phyloP scores from a whole-genome alignment of 1,140 invertebrate genomes.

The Sarcophaga bullata region DNA sequence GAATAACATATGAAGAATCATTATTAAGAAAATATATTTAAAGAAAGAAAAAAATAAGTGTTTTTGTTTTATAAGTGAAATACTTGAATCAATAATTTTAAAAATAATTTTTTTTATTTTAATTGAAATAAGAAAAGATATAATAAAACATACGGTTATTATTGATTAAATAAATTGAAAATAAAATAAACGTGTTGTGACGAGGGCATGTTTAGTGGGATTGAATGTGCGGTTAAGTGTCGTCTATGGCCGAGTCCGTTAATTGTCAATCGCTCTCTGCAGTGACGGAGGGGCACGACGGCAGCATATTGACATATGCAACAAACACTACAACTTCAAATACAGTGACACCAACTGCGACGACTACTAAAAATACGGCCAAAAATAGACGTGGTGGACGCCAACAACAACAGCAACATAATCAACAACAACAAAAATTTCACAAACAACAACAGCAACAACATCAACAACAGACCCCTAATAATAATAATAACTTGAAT shows the following conservation, averaged over 20 bases:
- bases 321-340: conserved; percentile 48
- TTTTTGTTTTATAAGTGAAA: neutral
- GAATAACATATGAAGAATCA: too few species aligned
- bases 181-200: conserved; percentile 41
- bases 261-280: conserved; percentile 67
- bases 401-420: conserved; percentile 47
- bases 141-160: neutral
- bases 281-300: conserved; percentile 66
- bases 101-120: too few species aligned
- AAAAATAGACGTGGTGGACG: conserved; percentile 47
- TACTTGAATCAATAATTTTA: neutral
- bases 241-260: conserved; percentile 67
- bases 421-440: conserved; percentile 40
- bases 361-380: conserved; percentile 35
- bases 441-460: neutral
- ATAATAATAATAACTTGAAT: conserved; percentile 30
- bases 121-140: neutral
- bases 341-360: conserved; percentile 43
- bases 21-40: neutral
- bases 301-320: conserved; percentile 54
- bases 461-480: neutral
- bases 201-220: conserved; percentile 64
- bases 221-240: conserved; percentile 66
- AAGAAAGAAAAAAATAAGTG: neutral
- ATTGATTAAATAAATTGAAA: conserved; percentile 14